Base-by-base conservation (phyloP, 2,888 invertebrate genomes). In the Andrena haemorrhoa region DNA sequence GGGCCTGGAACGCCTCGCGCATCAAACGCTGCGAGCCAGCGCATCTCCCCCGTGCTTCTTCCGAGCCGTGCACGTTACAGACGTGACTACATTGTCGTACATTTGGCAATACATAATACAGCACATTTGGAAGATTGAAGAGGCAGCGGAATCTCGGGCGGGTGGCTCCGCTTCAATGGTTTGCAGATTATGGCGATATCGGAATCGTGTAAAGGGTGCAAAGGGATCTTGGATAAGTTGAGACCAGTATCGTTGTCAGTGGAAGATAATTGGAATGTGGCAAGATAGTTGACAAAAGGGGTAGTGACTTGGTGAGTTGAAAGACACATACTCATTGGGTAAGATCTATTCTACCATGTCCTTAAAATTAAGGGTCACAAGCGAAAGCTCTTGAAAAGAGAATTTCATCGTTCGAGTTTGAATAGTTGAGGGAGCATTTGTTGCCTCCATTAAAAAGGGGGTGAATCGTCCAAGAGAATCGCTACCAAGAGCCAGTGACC, bases 11-110 rank as follows among this genome's bases (percentile, higher is more conserved):
- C 23, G 61, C 23, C 41, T 60, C 29, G 76, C 16, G 64, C 41
- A 33, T 60, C 68, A 60, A 47, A 29, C 65, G 53, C 56, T 31
- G 16, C 23, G 6, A 49, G 53, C 51, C 65, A 10, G 8, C 51
- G 29, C n/a, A 73, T 60, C 26, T 65, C 49, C 23, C 41, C 35
- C 68, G 69, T 41, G 31, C 33, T 64, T 26, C 64, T 47, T 12
- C 16, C 29, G 41, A 16, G 41, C 47, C 16, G 12, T 31, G 16
- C 12, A 29, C 23, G 64, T 8, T 1, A 5, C 20, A 5, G 12
- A 41, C 29, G 8, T 4, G n/a, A 4, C 33, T 12, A 16, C 29
- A 35, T 64, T 20, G 26, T 64, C 53, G 23, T 7, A 53, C n/a
- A 53, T 41, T 64, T n/a, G 2, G 4, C 7, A 8, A 23, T 23